Conservation (phyloP, 2,888 invertebrate genomes). For the Pristionchus arcanus region DNA sequence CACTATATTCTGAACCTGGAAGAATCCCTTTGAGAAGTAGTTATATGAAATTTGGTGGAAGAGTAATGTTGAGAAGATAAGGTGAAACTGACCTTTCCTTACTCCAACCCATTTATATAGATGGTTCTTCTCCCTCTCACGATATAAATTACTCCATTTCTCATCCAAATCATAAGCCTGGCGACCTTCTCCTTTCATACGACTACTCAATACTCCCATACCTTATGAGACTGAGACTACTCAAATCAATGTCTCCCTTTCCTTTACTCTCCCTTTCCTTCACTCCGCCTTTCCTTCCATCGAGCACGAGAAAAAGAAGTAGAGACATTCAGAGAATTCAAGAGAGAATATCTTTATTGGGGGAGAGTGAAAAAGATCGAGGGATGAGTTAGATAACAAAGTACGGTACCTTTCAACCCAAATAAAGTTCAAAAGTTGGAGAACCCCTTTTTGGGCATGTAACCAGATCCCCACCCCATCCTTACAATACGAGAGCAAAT, state of each 20-base stretch:
- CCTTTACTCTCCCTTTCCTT: slow-evolving; percentile 41
- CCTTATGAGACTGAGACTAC: slow-evolving; percentile 7
- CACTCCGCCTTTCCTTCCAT: neutral
- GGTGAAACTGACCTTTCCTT: slow-evolving; percentile 64
- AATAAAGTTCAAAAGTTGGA: too few species aligned
- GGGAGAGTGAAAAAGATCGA: neutral
- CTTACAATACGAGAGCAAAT: too few species aligned
- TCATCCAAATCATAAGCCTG: slow-evolving; percentile 76
- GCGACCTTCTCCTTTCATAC: slow-evolving; percentile 20
- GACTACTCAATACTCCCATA: slow-evolving; percentile 41
- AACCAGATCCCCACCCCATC: too few species aligned
- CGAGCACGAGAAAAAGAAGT: neutral
- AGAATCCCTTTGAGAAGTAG: neutral
- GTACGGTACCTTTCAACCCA: neutral
- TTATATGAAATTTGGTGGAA: neutral
- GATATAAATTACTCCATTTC: slow-evolving; percentile 79
- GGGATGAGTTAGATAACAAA: neutral
- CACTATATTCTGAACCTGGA: too few species aligned
- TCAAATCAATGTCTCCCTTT: slow-evolving; percentile 46
- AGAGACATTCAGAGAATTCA: neutral
- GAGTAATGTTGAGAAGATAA: neutral
- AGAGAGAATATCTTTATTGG: neutral
- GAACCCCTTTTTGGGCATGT: too few species aligned
- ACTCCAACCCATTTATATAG: slow-evolving; percentile 79
- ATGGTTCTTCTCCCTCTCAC: slow-evolving; percentile 79